Evolutionary conservation across 2,797 vertebrate species (phyloP), one percentile per base, ranked within the genome.

Genomic region (Phoxinus dragarum): DNA sequence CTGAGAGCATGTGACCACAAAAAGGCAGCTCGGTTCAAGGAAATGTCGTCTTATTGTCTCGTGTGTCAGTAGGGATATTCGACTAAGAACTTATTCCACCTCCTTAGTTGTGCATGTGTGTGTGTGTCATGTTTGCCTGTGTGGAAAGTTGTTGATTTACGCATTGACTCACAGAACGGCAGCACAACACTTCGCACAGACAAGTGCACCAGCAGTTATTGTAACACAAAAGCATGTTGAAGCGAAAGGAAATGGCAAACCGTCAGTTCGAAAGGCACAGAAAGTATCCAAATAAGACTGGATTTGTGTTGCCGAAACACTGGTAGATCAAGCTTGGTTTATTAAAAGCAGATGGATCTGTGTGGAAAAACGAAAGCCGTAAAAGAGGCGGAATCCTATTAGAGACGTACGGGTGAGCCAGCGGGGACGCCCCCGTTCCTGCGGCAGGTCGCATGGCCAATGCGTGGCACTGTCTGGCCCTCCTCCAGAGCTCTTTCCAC

Each of bases 401-500:
- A 84, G 61, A 47, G 71, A 31, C 5, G 10, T 67, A 31, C 2
- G 31, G 69, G 27, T 71, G 12, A 44, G 56, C 40, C 42, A 68
- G 75, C 54, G 36, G 16, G 77, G 71, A 61, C 49, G 44, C 54
- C 79, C 71, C 77, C 79, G 73, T 54, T 66, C 86, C 64, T 85
- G 79, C 9, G 38, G 54, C 66, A 19, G 76, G 73, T 83, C 86
- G 72, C 86, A 84, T 56, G 72, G 78, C 52, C 61, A 68, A 47
- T 61, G 73, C 69, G 76, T 86, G 83, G 89, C 91, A 44, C 78
- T 66, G 89, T 81, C 84, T 89, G 81, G 77, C 85, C 81, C 49
- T 81, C 89, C 89, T 89, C 89, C 88, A 94, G 90, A 89, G 86
- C 91, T 90, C 80, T 72, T 88, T 93, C 78, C 90, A 84, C 88